Percentiles rank a stretch among this genome's conserved stretches.
phyloP scores from a whole-genome alignment of 2,888 invertebrate genomes.

The Amorpha juglandis region DNA sequence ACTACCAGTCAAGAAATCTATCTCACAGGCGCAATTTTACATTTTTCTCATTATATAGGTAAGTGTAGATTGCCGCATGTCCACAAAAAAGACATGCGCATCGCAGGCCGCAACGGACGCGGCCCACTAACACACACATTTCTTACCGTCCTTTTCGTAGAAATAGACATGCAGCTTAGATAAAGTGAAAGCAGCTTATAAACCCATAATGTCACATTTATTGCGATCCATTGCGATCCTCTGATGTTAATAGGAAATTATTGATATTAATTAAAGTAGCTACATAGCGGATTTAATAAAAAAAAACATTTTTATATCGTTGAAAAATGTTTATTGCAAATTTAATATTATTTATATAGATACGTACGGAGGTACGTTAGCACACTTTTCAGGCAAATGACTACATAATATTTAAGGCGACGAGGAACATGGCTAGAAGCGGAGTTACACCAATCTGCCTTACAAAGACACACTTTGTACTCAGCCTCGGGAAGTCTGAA shows the following conservation, averaged over 20 bases:
- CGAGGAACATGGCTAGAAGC: slow-evolving; percentile 36
- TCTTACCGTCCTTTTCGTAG: slow-evolving; percentile 82
- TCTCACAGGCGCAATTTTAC: slow-evolving; percentile 46
- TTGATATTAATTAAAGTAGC: slow-evolving; percentile 52
- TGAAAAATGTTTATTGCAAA: background rate
- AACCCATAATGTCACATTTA: slow-evolving; percentile 77
- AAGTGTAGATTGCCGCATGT: slow-evolving; percentile 63
- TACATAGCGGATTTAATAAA: background rate
- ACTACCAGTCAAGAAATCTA: slow-evolving; percentile 18
- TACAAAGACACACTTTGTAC: slow-evolving; percentile 71
- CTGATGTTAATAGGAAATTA: slow-evolving; percentile 57
- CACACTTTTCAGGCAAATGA: background rate
- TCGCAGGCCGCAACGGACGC: slow-evolving; percentile 70
- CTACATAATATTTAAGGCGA: background rate
- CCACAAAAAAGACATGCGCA: slow-evolving; percentile 70
- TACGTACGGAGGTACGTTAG: background rate
- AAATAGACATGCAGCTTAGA: slow-evolving; percentile 77
- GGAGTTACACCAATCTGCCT: slow-evolving; percentile 73
- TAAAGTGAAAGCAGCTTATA: slow-evolving; percentile 81
- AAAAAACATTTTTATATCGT: background rate
- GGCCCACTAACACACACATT: slow-evolving; percentile 81
- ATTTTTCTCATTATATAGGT: slow-evolving; percentile 76
- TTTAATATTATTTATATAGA: background rate
- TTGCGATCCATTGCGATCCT: slow-evolving; percentile 71
- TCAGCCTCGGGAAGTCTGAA: slow-evolving; percentile 67